These are phyloP conservation scores for Drosophila merina DNA, from an alignment of 2,888 invertebrate genomes.

Conservation along the genomic window DNA sequence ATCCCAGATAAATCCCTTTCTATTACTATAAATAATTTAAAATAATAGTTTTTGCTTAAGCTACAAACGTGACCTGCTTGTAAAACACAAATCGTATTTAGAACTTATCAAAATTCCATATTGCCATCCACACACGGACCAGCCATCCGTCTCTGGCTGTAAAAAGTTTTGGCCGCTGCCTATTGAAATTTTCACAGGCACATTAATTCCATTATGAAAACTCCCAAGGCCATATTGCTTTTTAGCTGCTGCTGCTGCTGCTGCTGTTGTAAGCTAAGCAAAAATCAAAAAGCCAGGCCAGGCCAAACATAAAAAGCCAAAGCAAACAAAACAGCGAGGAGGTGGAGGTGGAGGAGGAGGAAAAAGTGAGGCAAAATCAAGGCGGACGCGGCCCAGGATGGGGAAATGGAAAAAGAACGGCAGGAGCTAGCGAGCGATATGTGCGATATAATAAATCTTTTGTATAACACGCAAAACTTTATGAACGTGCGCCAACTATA, in stretches of 20 bases:
- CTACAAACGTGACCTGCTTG: constrained; percentile 26
- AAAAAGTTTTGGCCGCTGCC: constrained; percentile 50
- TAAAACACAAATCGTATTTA: constrained; percentile 46
- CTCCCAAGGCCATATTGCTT: constrained; percentile 63
- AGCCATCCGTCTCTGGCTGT: constrained; percentile 22
- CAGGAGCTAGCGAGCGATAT: constrained; percentile 66
- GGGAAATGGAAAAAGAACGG: constrained; percentile 42
- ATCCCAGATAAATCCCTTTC: background rate
- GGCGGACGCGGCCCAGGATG: constrained; percentile 24
- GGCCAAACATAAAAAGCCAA: constrained; percentile 52
- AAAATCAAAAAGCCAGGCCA: constrained; percentile 50
- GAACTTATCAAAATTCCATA: constrained; percentile 57
- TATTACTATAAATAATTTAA: background rate
- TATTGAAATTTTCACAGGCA: constrained; percentile 65
- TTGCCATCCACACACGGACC: constrained; percentile 37
- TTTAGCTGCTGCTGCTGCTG: constrained; percentile 31
- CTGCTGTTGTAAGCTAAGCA: constrained; percentile 35
- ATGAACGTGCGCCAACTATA: constrained; percentile 75
- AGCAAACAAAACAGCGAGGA: constrained; percentile 54
- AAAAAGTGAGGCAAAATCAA: constrained; percentile 19
- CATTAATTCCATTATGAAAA: constrained; percentile 67
- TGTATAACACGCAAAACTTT: constrained; percentile 76
- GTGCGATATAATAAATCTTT: constrained; percentile 74
- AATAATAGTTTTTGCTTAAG: background rate
- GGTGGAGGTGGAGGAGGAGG: constrained; percentile 23